Conservation (phyloP, 1,140 invertebrate species). For the Caligus rogercresseyi region DNA sequence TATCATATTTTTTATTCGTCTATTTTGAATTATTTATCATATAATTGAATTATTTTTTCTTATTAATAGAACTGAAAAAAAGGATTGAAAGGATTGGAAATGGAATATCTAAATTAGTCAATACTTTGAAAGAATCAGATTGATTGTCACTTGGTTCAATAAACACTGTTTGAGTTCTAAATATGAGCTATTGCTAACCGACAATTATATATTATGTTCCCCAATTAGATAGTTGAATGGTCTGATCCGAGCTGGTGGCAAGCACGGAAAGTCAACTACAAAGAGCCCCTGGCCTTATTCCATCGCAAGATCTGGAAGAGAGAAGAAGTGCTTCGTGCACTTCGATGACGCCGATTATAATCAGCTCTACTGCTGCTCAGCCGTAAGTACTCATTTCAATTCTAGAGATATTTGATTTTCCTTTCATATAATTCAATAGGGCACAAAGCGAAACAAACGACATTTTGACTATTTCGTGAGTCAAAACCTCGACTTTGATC, state of each 20-base stretch:
- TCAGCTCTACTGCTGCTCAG: conserved; percentile 39
- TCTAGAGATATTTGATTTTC: neutral
- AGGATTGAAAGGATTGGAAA: no score
- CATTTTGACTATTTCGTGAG: conserved; percentile 56
- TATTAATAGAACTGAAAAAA: no score
- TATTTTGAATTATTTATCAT: no score
- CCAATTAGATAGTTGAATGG: conserved; percentile 12
- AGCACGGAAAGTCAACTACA: conserved; percentile 34
- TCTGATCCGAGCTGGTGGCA: conserved; percentile 98
- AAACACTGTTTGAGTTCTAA: no score
- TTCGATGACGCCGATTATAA: conserved; percentile 85
- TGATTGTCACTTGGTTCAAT: no score
- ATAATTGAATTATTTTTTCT: no score
- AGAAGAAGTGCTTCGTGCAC: conserved; percentile 78
- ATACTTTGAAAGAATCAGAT: no score
- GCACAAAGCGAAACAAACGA: neutral
- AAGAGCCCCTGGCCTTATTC: conserved; percentile 54
- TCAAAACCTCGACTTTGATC: conserved; percentile 71
- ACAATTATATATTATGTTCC: no score
- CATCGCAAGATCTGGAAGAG: conserved; percentile 84
- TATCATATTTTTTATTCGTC: no score
- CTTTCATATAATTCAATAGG: neutral
- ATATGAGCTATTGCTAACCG: no score
- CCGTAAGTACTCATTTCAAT: conserved; percentile 14
- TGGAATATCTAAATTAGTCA: no score